These are phyloP conservation scores for Liasis olivaceus DNA, from an alignment of 2,797 vertebrate genomes.

Conservation along the genomic window DNA sequence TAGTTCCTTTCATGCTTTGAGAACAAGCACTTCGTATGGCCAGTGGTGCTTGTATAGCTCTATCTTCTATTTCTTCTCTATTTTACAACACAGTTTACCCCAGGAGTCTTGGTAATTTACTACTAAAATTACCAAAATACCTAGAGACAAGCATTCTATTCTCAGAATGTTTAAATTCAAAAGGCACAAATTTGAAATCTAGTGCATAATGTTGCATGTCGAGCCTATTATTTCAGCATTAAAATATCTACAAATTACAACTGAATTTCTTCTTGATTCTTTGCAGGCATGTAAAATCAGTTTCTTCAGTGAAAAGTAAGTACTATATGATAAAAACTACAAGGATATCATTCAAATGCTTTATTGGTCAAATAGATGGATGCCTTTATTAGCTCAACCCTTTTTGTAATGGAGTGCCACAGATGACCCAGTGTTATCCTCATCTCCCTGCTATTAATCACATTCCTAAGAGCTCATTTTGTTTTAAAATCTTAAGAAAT, in stretches of 20 bases:
- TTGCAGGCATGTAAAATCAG: slow-evolving; percentile 69
- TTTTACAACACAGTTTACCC: background rate
- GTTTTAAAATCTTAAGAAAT: slow-evolving; percentile 84
- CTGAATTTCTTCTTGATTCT: slow-evolving; percentile 37
- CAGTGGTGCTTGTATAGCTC: background rate
- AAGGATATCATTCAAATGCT: slow-evolving; percentile 78
- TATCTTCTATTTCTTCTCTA: background rate
- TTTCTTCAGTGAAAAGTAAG: slow-evolving; percentile 74
- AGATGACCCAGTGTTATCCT: slow-evolving; percentile 80
- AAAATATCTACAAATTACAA: slow-evolving; percentile 42
- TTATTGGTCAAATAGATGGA: slow-evolving; percentile 82
- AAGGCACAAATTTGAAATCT: slow-evolving; percentile 59
- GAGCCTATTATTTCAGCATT: slow-evolving; percentile 55
- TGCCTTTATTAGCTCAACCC: slow-evolving; percentile 80
- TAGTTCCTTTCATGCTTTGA: background rate
- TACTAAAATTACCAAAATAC: background rate
- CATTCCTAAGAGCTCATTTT: slow-evolving; percentile 81
- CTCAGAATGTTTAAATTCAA: slow-evolving; percentile 22
- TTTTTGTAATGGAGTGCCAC: slow-evolving; percentile 82
- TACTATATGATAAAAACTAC: slow-evolving; percentile 71
- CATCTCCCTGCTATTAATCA: slow-evolving; percentile 81
- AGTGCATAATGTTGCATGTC: slow-evolving; percentile 55
- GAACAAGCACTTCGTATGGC: background rate
- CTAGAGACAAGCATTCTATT: background rate
- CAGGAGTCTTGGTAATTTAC: background rate